Percentiles rank a stretch among this genome's conserved stretches.
These are phyloP conservation scores for Diloba caeruleocephala DNA, from an alignment of 2,888 invertebrate species.

Conservation along the genomic window DNA sequence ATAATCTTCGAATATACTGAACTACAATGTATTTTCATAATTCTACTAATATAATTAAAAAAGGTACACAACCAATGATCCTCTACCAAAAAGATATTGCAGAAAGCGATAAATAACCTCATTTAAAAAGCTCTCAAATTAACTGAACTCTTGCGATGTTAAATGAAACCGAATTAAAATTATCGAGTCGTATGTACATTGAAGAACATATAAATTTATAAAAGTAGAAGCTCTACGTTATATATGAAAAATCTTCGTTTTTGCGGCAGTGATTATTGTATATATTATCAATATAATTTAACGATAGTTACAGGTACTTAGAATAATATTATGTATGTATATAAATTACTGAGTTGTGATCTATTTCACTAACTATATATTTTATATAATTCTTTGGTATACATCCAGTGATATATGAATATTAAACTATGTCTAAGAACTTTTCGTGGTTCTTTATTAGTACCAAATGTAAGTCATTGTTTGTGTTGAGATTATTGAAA, in stretches of 20 bases:
- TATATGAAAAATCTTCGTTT: constrained; percentile 61
- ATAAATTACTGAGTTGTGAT: constrained; percentile 40
- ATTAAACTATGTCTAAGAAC: constrained; percentile 32
- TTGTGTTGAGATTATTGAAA: constrained; percentile 14
- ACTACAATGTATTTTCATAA: constrained; percentile 72
- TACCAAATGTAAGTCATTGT: not conserved
- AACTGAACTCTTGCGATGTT: constrained; percentile 32
- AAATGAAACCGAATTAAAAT: constrained; percentile 26
- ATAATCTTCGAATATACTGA: constrained; percentile 72
- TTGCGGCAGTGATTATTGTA: constrained; percentile 65
- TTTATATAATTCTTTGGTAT: constrained; percentile 77
- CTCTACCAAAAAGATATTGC: constrained; percentile 36
- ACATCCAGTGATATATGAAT: constrained; percentile 67
- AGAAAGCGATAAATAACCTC: constrained; percentile 38
- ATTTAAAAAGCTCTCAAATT: constrained; percentile 37
- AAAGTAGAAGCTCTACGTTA: constrained; percentile 54
- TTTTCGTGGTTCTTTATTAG: constrained; percentile 16
- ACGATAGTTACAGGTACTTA: constrained; percentile 43
- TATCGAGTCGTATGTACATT: constrained; percentile 29
- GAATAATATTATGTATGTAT: constrained; percentile 31
- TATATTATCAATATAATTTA: constrained; percentile 42
- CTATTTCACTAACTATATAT: constrained; percentile 43
- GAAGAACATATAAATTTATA: constrained; percentile 52
- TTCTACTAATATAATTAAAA: constrained; percentile 74
- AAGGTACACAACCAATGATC: constrained; percentile 76